Percentiles rank a stretch among this genome's conserved stretches.
These are phyloP conservation scores for Platalea minor DNA, from an alignment of 2,797 vertebrate species.

Conservation along the genomic window DNA sequence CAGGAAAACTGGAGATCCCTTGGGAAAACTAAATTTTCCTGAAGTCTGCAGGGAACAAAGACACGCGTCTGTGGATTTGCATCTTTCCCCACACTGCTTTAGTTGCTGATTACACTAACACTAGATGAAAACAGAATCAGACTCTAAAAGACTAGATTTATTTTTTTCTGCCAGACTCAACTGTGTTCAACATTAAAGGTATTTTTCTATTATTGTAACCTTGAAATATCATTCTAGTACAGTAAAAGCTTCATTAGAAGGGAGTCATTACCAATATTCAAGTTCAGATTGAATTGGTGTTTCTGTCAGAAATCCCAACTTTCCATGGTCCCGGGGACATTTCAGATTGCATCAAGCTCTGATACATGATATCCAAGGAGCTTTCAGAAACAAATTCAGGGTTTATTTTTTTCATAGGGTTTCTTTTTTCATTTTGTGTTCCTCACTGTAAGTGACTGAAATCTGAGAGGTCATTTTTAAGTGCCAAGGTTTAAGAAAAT, in stretches of 20 bases:
- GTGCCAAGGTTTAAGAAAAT: background rate
- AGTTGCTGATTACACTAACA: background rate
- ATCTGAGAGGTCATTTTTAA: background rate
- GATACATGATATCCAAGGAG: background rate
- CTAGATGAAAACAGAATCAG: background rate
- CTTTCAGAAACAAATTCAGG: background rate
- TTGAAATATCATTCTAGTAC: background rate
- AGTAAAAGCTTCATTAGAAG: background rate
- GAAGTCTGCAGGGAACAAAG: background rate
- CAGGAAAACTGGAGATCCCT: background rate
- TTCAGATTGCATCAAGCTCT: background rate
- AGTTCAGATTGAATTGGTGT: background rate
- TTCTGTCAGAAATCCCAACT: background rate
- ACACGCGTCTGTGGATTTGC: accelerated
- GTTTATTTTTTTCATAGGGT: background rate
- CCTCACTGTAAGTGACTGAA: background rate
- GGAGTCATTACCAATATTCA: background rate
- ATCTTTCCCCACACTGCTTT: background rate
- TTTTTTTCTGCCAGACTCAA: background rate
- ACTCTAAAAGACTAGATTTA: background rate
- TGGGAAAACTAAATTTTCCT: background rate
- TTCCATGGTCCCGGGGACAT: background rate
- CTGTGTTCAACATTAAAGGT: background rate
- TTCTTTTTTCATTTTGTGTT: background rate
- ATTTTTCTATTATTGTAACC: background rate